Base-by-base conservation (phyloP, 1,140 invertebrate species). In the Akabosia matsudoensis region DNA sequence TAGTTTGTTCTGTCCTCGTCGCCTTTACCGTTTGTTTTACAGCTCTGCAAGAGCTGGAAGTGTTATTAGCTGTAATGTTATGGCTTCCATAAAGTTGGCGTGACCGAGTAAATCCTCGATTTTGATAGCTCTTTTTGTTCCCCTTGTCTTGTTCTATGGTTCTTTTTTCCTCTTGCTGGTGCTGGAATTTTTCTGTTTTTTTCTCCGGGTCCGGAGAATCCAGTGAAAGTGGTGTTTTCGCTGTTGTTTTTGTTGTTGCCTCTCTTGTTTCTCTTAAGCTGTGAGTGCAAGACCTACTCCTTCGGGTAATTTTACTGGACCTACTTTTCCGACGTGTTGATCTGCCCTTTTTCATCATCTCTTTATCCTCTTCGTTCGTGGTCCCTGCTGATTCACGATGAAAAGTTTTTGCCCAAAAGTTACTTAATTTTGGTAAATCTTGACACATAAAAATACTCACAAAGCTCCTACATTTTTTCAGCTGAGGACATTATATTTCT, bases 301-400 rank as follows among this genome's bases (percentile, higher is more conserved):
- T 61, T n/a, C 54, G 14, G 54, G 54, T 61, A 61, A 45, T 16
- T 56, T 31, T 67, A 31, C 61, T 67, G 61, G 61, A 67, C 61
- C 61, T 67, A 67, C 61, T 67, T 67, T 67, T 30, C n/a, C 61
- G 61, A 67, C 61, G 61, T 67, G 24, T 67, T 67, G 61, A 67
- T 67, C 61, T 31, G 24, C 7, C 31, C 26, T 31, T 28, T 67
- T 67, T 67, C 61, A 67, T 67, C 61, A 67, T 67, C 61, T 67
- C 31, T 31, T 67, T 67, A 61, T 67, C 61, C 61, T 67, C 54
- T 61, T 61, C 54, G 14, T 61, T 61, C 13, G 28, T 67, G 61
- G 61, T 67, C 61, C 61, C 61, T 67, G 61, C 61, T 67, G 61
- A 67, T 67, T 67, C 61, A 67, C 31, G 61, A 67, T 67, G 61